Base-by-base conservation (phyloP, 1,140 invertebrate species). In the Parapsyche elsis region DNA sequence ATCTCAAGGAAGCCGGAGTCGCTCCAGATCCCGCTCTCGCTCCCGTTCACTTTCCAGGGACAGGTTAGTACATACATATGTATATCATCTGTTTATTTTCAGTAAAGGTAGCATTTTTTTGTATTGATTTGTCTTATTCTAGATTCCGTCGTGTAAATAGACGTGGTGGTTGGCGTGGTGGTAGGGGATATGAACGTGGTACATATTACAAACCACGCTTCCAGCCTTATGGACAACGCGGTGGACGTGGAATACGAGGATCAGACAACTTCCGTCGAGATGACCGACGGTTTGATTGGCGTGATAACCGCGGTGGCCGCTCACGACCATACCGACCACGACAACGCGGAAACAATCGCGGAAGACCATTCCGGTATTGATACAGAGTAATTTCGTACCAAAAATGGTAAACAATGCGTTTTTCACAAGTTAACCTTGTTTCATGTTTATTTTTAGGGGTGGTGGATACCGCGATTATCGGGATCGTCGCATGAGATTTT, bases 131-230 rank as follows among this genome's bases (percentile, higher is more conserved):
- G 61, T 61, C 5, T 53, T 30, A 57, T 71, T 71, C 23, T 57
- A 87, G 87, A 78, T 85, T 84, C 83, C 85, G 88, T 4, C 87
- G 87, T 12, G 45, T 80, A 59, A 85, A 85, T 45, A 86, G 89
- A 0, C 86, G 90, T 19, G 90, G 90, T 59, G 88, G 88, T 81
- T 91, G 90, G 87, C 87, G 90, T 78, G 89, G 89, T 0, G n/a
- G 86, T 83, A 90, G 86, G 84, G 90, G 91, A 78, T 93, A 92
- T 81, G 92, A 94, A 83, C 90, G 93, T 14, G 93, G 93, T 57
- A 94, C 93, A 0, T 94, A 94, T 84, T 94, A 94, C 86, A 92
- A 93, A 81, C 93, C 93, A 0, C 89, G 93, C 24, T 94, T 94
- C 89, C 92, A 93, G 84, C 89, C 87, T 7, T 89, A 87, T 85